These are phyloP conservation scores for Stichopus horrens DNA, from an alignment of 53 echinoderm and acorn worm genomes.

Conservation along the genomic window DNA sequence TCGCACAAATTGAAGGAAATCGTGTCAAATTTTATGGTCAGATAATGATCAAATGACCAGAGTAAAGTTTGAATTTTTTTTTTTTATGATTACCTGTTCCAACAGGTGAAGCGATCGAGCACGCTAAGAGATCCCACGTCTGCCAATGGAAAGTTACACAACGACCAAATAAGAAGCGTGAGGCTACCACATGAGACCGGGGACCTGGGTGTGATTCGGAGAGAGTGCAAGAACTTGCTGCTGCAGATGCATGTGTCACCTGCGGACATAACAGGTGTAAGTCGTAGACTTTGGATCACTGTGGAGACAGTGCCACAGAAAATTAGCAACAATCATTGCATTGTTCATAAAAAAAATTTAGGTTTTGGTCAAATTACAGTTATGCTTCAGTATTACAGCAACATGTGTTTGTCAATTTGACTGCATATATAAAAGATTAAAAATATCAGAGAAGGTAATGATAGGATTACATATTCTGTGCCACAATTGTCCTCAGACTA, in stretches of 20 bases:
- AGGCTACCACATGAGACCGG: conserved; percentile 70
- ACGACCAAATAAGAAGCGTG: conserved; percentile 68
- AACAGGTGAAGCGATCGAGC: conserved; percentile 62
- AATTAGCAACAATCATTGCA: neutral
- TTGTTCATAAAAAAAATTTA: neutral
- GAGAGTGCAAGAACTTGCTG: conserved; percentile 64
- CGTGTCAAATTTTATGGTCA: too few relatives aligned
- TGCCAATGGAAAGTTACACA: conserved; percentile 78
- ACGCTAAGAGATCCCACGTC: conserved; percentile 83
- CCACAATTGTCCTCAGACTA: too few relatives aligned
- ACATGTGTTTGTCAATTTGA: neutral
- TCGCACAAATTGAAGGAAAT: too few relatives aligned
- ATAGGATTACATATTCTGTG: too few relatives aligned
- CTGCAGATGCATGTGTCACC: conserved; percentile 59
- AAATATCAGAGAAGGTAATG: too few relatives aligned
- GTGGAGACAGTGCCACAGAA: too few relatives aligned
- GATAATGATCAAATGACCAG: too few relatives aligned
- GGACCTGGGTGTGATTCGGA: conserved; percentile 55
- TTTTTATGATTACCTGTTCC: too few relatives aligned
- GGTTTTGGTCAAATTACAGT: neutral
- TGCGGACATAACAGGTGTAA: conserved; percentile 83
- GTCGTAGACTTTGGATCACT: neutral
- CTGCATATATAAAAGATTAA: neutral
- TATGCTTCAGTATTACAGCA: neutral
- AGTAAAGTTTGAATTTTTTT: neutral